Conservation (phyloP, 2,797 vertebrate species). For the Premnoplex brunnescens region DNA sequence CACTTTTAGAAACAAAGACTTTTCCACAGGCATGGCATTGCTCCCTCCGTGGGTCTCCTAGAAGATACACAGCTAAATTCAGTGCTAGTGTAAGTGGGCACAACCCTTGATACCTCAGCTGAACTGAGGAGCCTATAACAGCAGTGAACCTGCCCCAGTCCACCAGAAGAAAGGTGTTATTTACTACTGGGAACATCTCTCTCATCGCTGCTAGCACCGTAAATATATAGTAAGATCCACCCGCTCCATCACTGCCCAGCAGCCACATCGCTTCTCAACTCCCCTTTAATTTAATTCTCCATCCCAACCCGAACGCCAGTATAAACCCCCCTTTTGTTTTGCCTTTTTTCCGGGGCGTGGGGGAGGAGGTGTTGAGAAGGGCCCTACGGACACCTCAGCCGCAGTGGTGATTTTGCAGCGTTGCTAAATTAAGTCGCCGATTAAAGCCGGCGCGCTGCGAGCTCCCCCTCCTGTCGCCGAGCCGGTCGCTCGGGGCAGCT, state of each 20-base stretch:
- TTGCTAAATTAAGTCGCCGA: neutral
- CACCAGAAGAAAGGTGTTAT: neutral
- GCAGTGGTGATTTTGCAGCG: neutral
- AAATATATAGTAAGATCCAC: neutral
- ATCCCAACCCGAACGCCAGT: neutral
- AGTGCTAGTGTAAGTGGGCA: neutral
- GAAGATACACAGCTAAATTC: neutral
- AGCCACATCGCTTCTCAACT: rapidly evolving
- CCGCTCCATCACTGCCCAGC: neutral
- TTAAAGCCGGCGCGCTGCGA: constrained; percentile 13
- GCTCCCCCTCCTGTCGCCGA: constrained; percentile 59
- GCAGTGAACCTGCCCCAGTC: neutral
- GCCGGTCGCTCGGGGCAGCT: neutral
- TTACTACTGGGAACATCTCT: neutral
- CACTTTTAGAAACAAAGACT: neutral
- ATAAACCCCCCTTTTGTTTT: neutral
- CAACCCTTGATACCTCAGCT: neutral
- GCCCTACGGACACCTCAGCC: neutral
- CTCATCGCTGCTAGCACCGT: rapidly evolving
- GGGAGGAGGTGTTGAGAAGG: neutral
- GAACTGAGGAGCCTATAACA: neutral
- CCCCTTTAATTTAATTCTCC: neutral
- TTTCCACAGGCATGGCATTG: neutral
- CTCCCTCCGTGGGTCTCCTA: neutral
- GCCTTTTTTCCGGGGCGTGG: neutral